A percentile compares a stretch with the other conserved stretches of the same genome.
Conservation (phyloP, 2,797 vertebrate genomes). For the Enteromius viviparus region DNA sequence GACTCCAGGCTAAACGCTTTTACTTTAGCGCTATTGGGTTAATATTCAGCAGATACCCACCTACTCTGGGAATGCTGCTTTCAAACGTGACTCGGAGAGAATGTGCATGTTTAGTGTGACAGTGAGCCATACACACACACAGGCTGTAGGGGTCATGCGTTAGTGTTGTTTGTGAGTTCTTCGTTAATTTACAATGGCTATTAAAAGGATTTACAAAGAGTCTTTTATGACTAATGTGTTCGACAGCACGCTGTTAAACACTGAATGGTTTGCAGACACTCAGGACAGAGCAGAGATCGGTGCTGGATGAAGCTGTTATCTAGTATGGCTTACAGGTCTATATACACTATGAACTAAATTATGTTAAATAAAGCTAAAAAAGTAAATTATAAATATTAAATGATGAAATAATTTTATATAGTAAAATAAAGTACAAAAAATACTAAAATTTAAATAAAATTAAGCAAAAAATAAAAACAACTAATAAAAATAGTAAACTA, state of each 20-base stretch:
- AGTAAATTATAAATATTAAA: background rate
- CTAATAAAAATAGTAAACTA: background rate
- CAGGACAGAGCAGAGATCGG: background rate
- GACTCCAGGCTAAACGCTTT: constrained; percentile 43
- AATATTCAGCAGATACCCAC: constrained; percentile 35
- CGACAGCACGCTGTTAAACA: background rate
- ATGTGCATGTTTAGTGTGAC: background rate
- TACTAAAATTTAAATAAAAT: background rate
- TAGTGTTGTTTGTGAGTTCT: constrained; percentile 14
- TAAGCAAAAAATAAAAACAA: background rate
- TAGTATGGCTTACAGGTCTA: background rate
- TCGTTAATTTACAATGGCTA: constrained; percentile 22
- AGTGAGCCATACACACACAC: background rate
- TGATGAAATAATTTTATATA: background rate
- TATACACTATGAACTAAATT: background rate
- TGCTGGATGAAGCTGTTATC: constrained; percentile 9
- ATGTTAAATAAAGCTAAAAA: background rate
- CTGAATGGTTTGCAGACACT: constrained; percentile 1
- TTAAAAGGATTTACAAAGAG: constrained; percentile 5
- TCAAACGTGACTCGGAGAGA: constrained; percentile 12
- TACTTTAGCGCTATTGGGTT: constrained; percentile 27
- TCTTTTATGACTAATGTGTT: constrained; percentile 25
- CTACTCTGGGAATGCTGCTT: constrained; percentile 26
- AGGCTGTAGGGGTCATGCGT: background rate
- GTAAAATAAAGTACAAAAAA: background rate